Evolutionary conservation across 2,888 invertebrate genomes (phyloP), one percentile per base, ranked within the genome.

Genomic region (Isotomurus palustris): DNA sequence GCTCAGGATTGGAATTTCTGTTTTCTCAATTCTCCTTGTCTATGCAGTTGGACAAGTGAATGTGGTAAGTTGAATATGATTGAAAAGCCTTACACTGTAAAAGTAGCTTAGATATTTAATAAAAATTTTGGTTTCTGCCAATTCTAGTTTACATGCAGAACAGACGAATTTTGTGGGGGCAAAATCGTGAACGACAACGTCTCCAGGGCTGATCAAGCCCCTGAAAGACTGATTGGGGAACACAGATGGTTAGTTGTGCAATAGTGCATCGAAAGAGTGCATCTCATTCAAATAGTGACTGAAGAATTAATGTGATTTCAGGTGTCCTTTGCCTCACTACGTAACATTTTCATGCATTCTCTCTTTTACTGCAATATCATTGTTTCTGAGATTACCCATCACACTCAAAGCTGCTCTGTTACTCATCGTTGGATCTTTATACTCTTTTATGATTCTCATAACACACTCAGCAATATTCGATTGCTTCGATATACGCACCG

Each of bases 41-140:
- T 91, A 91, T 75, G 86, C 90, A 47, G 89, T 91, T 64, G 89
- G 90, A 49, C 91, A 92, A 79, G 89, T 91, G 61, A 93, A 93
- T 81, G 89, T 91, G 80, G 91, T 92, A 79, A 83, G 89, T 83
- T 4, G 4, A 19, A 8, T 14, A 2, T 38, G n/a, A 8, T 10
- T 43, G 21, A 35, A 19, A 4, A 17, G n/a, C 19, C 19, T 48
- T 48, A 25, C 3, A 25, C n/a, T 48, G 5, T 28, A 27, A 48
- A 32, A 32, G 12, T 28, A 29, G 8, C 4, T 8, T 32, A 12
- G 17, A 25, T 29, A 36, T 14, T 43, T 2, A 17, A 43, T 17
- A 17, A 40, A 14, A 17, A 14, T 5, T 44, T 44, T 17, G n/a
- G 22, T 44, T 22, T 36, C 17, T 17, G 36, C 45, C 40, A 67